phyloP scores from a whole-genome alignment of 2,113 vertebrate genomes.

The Oryzias woworae region DNA sequence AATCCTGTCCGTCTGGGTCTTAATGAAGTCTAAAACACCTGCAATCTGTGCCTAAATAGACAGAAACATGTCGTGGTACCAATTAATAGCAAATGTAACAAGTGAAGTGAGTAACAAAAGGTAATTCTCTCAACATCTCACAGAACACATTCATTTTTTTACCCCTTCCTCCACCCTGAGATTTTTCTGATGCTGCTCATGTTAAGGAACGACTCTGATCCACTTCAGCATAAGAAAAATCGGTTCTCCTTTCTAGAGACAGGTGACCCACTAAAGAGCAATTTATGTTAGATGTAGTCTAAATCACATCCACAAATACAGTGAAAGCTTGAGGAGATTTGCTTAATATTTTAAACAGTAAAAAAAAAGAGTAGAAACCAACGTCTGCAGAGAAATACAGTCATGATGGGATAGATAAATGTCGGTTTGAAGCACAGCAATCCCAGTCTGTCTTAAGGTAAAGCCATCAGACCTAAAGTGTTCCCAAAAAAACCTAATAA shows the following conservation, averaged over 20 bases:
- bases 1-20: neutral
- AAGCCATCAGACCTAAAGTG: constrained; percentile 5
- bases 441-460: constrained; percentile 7
- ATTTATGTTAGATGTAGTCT: neutral
- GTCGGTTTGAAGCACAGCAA: neutral
- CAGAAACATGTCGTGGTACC: constrained; percentile 6
- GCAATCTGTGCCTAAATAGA: constrained; percentile 4
- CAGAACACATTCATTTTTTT: neutral
- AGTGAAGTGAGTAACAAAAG: neutral
- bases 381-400: neutral
- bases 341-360: neutral
- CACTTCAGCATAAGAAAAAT: neutral
- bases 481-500: neutral
- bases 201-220: neutral
- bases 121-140: neutral
- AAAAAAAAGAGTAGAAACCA: neutral
- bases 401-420: neutral
- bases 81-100: constrained; percentile 12
- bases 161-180: neutral
- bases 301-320: neutral
- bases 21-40: neutral
- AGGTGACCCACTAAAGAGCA: neutral
- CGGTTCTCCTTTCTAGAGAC: neutral
- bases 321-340: neutral
- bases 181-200: neutral